These are phyloP conservation scores for Hydropsyche betteni DNA, from an alignment of 2,888 invertebrate species.

Conservation along the genomic window DNA sequence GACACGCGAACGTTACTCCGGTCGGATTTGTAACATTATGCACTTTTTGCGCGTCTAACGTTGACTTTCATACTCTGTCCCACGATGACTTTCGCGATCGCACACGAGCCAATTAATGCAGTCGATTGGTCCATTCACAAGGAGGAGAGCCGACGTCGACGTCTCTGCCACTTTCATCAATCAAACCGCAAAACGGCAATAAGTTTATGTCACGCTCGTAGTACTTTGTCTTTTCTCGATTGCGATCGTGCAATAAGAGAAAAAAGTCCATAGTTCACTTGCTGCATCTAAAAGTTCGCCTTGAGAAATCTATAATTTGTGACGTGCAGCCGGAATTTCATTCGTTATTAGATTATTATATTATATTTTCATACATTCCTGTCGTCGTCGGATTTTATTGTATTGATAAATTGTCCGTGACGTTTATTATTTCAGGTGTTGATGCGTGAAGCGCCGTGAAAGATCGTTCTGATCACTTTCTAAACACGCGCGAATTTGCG, in stretches of 20 bases:
- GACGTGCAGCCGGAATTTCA: background rate
- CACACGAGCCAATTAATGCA: slow-evolving; percentile 15
- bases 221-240: background rate
- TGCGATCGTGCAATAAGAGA: background rate
- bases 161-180: slow-evolving; percentile 4
- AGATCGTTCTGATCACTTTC: slow-evolving; percentile 2
- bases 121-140: slow-evolving; percentile 17
- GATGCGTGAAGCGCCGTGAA: slow-evolving; percentile 4
- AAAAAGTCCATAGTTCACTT: too few species aligned
- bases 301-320: background rate
- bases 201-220: background rate
- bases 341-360: background rate
- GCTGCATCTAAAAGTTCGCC: background rate
- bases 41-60: too few species aligned
- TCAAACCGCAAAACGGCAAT: slow-evolving; percentile 20
- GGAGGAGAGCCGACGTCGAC: background rate
- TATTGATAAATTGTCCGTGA: background rate
- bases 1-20: background rate
- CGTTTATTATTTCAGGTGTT: slow-evolving; percentile 16
- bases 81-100: slow-evolving; percentile 4
- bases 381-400: background rate
- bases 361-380: background rate
- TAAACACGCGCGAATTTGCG: background rate
- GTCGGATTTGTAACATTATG: background rate
- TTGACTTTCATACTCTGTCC: background rate